Base-by-base conservation (phyloP, 1,140 invertebrate genomes). In the Globodera rostochiensis region DNA sequence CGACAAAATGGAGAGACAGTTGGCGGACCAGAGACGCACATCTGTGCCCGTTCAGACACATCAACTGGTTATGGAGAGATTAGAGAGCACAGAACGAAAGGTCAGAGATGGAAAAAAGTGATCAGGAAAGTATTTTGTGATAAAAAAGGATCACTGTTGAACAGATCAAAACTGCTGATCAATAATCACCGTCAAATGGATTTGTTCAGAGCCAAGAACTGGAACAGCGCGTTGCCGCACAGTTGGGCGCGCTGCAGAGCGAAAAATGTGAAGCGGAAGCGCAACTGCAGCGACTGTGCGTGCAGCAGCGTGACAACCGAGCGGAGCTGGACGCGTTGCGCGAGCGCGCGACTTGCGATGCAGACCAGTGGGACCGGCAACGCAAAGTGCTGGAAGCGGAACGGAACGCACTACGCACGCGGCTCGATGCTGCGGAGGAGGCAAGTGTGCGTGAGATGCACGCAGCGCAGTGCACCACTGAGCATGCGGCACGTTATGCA, bases 371-470 rank as follows among this genome's bases (percentile, higher is more conserved):
- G 60, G 82, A 84, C 73, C 77, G 84, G 21, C 19, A 69, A 19
- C 80, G 79, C 11, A 84, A 81, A 45, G 49, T 73, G 11, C 64
- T 82, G 9, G 83, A 84, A 73, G 11, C 70, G 46, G 83, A 84
- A 57, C 47, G 77, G 49, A 71, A 47, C n/a, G 25, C 78, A 6
- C 36, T 84, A 21, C 79, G 81, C 46, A 13, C 69, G 6, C 75
- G 66, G 67, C 45, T 86, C 47, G 82, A 86, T 64, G 25, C 70
- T 21, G 11, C 19, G 13, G 57, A 76, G 4, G 83, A 86, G 81
- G 84, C 77, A 36, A 76, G 85, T 60, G 49, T 21, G 19, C 50
- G 80, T 25, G 46, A 73, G 60, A 47, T 81, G 13, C 78, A 73
- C 15, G 53, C 74, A 4, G 74, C 85, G 5, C 45, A 80, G n/a